Conservation (phyloP, 2,113 vertebrate genomes). For the Urocolius indicus region DNA sequence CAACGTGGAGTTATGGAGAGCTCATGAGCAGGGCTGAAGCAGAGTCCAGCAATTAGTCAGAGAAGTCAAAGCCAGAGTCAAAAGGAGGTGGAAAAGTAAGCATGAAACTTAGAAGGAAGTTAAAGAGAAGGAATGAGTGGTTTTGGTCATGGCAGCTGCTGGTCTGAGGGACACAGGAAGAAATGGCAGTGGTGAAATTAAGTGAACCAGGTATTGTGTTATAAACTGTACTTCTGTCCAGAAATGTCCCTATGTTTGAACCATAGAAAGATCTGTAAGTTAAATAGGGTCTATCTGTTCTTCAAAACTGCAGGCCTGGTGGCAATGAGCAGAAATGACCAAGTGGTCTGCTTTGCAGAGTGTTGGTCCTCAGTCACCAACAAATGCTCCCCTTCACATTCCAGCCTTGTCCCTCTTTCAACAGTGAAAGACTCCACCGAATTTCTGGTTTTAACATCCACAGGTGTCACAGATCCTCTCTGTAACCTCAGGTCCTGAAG, state of each 20-base stretch:
- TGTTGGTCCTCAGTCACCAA: neutral
- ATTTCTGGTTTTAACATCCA: neutral
- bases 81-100: neutral
- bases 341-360: neutral
- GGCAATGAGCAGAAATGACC: neutral
- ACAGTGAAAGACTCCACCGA: neutral
- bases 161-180: neutral
- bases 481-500: neutral
- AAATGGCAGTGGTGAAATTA: neutral
- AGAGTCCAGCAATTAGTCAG: neutral
- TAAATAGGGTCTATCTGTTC: neutral
- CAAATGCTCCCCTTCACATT: neutral
- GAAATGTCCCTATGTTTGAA: neutral
- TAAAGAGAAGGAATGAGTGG: neutral
- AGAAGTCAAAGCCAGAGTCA: neutral
- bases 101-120: neutral
- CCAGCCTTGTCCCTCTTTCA: neutral
- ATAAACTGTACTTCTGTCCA: neutral
- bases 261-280: neutral
- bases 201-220: neutral
- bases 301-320: neutral
- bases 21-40: neutral
- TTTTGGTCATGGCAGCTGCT: neutral
- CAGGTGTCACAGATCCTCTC: neutral
- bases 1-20: neutral